Conservation (phyloP, 23 tunicate species). For the Styela clava region DNA sequence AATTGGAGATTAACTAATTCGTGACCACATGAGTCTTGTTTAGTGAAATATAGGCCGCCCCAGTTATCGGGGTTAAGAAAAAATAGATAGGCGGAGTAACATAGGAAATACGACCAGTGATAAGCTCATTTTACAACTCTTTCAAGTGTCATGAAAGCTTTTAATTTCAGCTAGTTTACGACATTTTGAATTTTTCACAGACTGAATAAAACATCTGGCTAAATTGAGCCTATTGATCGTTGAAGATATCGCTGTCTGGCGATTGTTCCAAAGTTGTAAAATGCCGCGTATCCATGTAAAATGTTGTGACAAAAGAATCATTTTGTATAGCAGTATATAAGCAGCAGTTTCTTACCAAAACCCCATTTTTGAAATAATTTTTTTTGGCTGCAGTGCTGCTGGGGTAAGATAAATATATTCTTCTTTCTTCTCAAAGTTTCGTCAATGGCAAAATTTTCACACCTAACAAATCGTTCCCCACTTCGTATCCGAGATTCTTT, state of each 20-base stretch:
- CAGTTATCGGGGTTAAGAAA: not conserved
- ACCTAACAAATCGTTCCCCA: constrained; percentile 75
- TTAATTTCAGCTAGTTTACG: not conserved
- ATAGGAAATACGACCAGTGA: not conserved
- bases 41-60: no score
- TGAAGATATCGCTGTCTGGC: not conserved
- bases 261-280: not conserved
- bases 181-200: not conserved
- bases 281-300: not conserved
- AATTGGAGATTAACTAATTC: not conserved
- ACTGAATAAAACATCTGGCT: not conserved
- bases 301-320: no score
- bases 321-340: no score
- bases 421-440: no score
- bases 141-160: not conserved
- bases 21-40: no score
- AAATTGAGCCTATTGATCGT: not conserved
- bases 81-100: not conserved
- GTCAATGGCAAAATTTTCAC: constrained; percentile 43
- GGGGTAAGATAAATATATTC: no score
- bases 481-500: constrained; percentile 68
- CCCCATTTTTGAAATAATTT: not conserved
- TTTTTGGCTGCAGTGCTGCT: no score
- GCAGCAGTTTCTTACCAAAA: no score
- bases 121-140: not conserved